phyloP scores from a whole-genome alignment of 2,888 invertebrate species.

The Catotricha subobsoleta region DNA sequence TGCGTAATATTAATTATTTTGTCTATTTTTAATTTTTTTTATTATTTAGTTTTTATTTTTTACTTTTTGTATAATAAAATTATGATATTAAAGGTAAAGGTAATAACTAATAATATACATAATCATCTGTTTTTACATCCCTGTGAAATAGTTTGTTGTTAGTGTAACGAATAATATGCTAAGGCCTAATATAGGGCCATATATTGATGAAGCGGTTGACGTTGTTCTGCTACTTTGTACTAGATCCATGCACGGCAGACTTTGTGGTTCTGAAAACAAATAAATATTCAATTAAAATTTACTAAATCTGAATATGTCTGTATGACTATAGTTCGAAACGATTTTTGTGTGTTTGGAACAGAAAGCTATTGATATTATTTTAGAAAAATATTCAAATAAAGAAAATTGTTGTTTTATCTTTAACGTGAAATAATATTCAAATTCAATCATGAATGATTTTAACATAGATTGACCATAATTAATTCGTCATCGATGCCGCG shows the following conservation, averaged over 20 bases:
- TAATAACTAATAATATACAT: background rate
- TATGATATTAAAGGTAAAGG: background rate
- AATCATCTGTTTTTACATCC: slow-evolving; percentile 1
- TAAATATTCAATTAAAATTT: background rate
- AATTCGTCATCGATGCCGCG: too few species aligned
- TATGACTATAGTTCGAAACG: too few species aligned
- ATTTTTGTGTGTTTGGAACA: too few species aligned
- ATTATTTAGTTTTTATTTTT: background rate
- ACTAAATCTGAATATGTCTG: too few species aligned
- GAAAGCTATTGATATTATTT: too few species aligned
- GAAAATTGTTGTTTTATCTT: too few species aligned
- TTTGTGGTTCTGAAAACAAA: background rate
- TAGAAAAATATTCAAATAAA: too few species aligned
- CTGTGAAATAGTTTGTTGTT: background rate
- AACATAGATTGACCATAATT: too few species aligned
- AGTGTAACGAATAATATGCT: background rate
- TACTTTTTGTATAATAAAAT: background rate
- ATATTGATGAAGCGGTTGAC: background rate
- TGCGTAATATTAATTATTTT: background rate
- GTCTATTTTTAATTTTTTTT: background rate
- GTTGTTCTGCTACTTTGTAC: background rate
- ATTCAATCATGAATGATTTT: too few species aligned
- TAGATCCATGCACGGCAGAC: background rate
- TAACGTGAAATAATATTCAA: too few species aligned
- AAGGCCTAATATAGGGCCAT: background rate